phyloP scores from a whole-genome alignment of 1,140 invertebrate species.

The Drosophila azteca region DNA sequence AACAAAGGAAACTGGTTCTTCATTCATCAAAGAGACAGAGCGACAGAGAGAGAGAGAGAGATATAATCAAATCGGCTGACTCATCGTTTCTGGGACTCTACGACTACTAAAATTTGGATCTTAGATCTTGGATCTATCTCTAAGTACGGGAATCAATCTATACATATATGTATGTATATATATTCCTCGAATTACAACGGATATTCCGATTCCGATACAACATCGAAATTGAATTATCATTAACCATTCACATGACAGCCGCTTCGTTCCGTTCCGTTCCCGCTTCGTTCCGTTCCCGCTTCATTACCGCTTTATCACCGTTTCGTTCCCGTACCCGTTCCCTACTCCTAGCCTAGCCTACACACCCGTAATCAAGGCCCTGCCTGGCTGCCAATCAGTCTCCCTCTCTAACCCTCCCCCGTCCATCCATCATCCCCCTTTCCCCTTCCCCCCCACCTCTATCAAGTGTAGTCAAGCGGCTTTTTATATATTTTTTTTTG shows the following conservation, averaged over 20 bases:
- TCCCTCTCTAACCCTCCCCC: neutral
- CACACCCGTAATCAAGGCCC: slow-evolving; percentile 39
- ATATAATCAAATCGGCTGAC: too few relatives aligned
- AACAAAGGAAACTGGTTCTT: too few relatives aligned
- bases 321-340: neutral
- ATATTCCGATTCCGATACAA: slow-evolving; percentile 1
- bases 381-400: slow-evolving; percentile 13
- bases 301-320: neutral
- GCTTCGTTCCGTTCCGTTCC: neutral
- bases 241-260: slow-evolving; percentile 38
- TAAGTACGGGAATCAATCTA: too few relatives aligned
- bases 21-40: too few relatives aligned
- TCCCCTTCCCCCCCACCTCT: too few relatives aligned
- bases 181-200: slow-evolving; percentile 13
- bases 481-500: slow-evolving; percentile 32
- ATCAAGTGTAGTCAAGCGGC: slow-evolving; percentile 10
- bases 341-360: neutral
- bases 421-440: too few relatives aligned
- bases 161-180: too few relatives aligned
- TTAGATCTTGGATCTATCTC: too few relatives aligned
- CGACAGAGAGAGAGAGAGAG: too few relatives aligned
- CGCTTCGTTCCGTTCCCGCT: neutral
- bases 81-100: too few relatives aligned
- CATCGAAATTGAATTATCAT: slow-evolving; percentile 44
- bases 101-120: neutral